Base-by-base conservation (phyloP, 2,888 invertebrate species). In the Cephus runcator region DNA sequence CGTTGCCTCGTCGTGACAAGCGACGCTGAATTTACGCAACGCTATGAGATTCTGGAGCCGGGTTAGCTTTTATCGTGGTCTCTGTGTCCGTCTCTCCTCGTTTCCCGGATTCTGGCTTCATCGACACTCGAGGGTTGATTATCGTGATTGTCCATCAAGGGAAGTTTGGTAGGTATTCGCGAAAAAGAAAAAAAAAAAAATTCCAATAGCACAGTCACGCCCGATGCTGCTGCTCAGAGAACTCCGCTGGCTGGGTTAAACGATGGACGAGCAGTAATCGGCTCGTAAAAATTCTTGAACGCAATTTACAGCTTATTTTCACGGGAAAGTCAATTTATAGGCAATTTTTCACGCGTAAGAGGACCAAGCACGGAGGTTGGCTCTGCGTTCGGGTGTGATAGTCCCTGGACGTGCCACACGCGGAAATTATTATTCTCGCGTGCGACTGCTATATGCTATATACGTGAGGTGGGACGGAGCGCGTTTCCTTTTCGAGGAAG, bases 241-340 rank as follows among this genome's bases (percentile, higher is more conserved):
- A 56, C 15, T 23, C 9, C 56, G 56, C 56, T 56, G 56, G 23
- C 56, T 56, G 9, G 23, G 56, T 56, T 56, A 56, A 56, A 56
- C 56, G 56, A 9, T 23, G 9, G 56, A 56, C 56, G 56, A 23
- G 56, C 56, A 6, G 23, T 23, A 56, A 23, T 56, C 23, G 56
- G 56, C 56, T 56, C 56, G 56, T 56, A 56, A 56, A 56, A 56
- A 56, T 56, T 56, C 56, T 56, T 56, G 9, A 56, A 6, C 56
- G 23, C 56, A 23, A 56, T 79, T 82, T 79, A 79, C 77, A 69
- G 33, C 79, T 79, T 78, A 82, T 81, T 82, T 82, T 82, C 75
- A 34, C 68, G 75, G 1, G 74, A 75, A 34, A 69, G 56, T 35
- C 31, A 77, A 79, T 81, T 83, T 81, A 83, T 76, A 74, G 77